phyloP scores from a whole-genome alignment of 2,113 vertebrate species.

The Axis porcinus region DNA sequence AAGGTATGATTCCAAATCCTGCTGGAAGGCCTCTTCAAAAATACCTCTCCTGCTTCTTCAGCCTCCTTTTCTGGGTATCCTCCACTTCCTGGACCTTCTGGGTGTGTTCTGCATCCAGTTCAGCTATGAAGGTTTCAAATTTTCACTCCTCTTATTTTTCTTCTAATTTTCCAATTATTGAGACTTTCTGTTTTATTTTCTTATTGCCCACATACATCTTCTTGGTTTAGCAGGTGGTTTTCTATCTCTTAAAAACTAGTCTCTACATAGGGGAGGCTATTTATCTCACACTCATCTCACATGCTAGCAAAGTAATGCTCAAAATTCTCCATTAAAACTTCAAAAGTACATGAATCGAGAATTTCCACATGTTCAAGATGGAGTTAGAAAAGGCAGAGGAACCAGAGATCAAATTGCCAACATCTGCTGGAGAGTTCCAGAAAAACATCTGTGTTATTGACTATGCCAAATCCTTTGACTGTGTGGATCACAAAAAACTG shows the following conservation, averaged over 20 bases:
- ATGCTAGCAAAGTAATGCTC: neutral
- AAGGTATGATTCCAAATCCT: conserved; percentile 98
- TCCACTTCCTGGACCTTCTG: conserved; percentile 90
- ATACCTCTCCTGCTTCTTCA: conserved; percentile 94
- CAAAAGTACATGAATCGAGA: accelerated
- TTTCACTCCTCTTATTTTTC: conserved; percentile 91
- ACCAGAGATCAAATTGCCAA: neutral
- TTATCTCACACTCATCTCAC: neutral
- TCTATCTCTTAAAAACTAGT: conserved; percentile 94
- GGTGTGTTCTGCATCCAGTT: conserved; percentile 88
- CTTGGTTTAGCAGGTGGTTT: conserved; percentile 86
- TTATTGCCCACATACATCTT: conserved; percentile 90
- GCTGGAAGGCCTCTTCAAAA: conserved; percentile 98
- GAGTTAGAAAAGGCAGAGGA: neutral
- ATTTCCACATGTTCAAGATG: neutral
- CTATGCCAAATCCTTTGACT: neutral
- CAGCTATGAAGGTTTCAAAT: conserved; percentile 80
- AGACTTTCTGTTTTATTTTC: conserved; percentile 82
- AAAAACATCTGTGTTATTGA: accelerated
- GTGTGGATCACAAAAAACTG: neutral
- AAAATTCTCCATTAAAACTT: neutral
- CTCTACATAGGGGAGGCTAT: conserved; percentile 81
- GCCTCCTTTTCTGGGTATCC: conserved; percentile 88
- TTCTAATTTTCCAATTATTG: conserved; percentile 90
- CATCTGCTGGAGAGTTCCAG: neutral